These are phyloP conservation scores for Maniola jurtina DNA, from an alignment of 1,140 invertebrate genomes.

Conservation along the genomic window DNA sequence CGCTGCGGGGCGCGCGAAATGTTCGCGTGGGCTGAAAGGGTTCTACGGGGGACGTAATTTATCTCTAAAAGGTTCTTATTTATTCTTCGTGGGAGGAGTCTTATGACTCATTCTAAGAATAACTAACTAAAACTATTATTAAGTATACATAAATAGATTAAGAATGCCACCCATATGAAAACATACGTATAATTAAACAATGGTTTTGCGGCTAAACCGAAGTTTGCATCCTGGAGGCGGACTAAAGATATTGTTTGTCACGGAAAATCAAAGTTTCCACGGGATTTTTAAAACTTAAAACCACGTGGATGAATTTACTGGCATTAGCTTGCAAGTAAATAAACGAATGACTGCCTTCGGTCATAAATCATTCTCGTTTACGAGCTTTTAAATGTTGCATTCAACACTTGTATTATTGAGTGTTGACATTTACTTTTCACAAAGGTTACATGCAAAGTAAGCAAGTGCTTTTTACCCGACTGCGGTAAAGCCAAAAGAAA, in stretches of 20 bases:
- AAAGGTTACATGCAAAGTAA: too few relatives aligned
- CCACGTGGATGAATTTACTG: too few relatives aligned
- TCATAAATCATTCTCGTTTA: conserved; percentile 33
- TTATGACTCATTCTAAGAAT: neutral
- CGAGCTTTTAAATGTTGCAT: conserved; percentile 25
- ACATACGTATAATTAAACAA: too few relatives aligned
- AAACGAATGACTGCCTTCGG: neutral
- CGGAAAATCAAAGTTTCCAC: neutral
- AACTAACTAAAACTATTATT: too few relatives aligned
- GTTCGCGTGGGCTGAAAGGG: neutral
- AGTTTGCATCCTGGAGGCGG: too few relatives aligned
- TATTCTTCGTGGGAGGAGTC: neutral
- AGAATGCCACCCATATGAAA: too few relatives aligned
- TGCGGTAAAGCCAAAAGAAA: too few relatives aligned
- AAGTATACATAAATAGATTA: too few relatives aligned
- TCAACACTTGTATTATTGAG: conserved; percentile 2
- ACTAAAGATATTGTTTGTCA: neutral
- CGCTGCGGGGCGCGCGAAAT: neutral
- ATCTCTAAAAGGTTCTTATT: neutral
- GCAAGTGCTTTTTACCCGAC: too few relatives aligned
- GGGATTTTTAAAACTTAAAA: neutral
- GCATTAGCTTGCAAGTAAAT: neutral
- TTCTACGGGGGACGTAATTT: neutral
- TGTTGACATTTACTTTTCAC: neutral
- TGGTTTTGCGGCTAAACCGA: too few relatives aligned